Conservation (phyloP, 2,888 invertebrate genomes). For the Antitype chi region DNA sequence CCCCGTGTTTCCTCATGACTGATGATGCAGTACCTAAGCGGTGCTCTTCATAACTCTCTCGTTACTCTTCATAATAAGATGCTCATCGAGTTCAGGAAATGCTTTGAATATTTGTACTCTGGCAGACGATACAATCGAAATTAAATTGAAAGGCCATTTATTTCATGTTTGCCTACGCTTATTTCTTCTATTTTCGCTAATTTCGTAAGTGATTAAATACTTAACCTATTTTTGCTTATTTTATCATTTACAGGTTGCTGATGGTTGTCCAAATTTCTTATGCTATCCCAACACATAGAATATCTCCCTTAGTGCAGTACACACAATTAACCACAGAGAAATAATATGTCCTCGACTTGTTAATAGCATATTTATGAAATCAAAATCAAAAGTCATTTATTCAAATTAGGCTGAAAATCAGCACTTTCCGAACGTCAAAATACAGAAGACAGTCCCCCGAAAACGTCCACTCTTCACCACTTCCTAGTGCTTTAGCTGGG, state of each 20-base stretch:
- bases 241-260: background rate
- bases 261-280: background rate
- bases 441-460: no score
- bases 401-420: no score
- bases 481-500: no score
- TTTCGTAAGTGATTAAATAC: background rate
- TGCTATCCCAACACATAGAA: background rate
- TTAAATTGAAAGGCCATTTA: background rate
- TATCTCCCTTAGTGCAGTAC: background rate
- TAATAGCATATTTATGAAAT: no score
- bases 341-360: background rate
- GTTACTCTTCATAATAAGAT: constrained; percentile 54
- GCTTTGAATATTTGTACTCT: background rate
- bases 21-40: constrained; percentile 63
- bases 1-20: constrained; percentile 30
- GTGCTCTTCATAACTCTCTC: constrained; percentile 65
- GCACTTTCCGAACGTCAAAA: no score
- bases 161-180: background rate
- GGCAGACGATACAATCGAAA: background rate
- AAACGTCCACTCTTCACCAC: no score
- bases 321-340: background rate
- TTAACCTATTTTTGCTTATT: background rate
- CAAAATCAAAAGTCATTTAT: no score
- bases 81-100: constrained; percentile 14
- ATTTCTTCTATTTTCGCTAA: background rate